Percentiles rank a stretch among this genome's conserved stretches.
Evolutionary conservation across 2,888 invertebrate genomes (phyloP).

Genomic region (Allophyes oxyacanthae): DNA sequence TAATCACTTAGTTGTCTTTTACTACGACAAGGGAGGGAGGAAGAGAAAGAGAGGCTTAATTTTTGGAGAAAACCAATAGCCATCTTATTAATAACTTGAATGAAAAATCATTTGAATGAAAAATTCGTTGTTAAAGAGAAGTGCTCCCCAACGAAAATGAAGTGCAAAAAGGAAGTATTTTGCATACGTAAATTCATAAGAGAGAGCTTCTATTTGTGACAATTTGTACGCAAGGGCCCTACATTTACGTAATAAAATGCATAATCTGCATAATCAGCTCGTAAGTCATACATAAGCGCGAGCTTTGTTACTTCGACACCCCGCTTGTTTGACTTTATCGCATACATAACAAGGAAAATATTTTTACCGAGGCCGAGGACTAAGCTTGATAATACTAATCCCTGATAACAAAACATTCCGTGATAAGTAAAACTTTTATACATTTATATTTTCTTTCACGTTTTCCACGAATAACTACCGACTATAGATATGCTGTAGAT

Average conservation of each 20-base stretch:
- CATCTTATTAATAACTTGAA: no score
- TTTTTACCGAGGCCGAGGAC: slow-evolving; percentile 39
- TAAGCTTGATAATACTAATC: slow-evolving; percentile 41
- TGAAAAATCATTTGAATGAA: no score
- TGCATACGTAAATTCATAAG: slow-evolving; percentile 20
- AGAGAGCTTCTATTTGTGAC: slow-evolving; percentile 64
- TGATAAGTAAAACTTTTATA: slow-evolving; percentile 32
- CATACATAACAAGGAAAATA: slow-evolving; percentile 47
- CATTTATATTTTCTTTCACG: slow-evolving; percentile 9
- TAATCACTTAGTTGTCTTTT: no score
- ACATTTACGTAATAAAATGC: slow-evolving; percentile 74
- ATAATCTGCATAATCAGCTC: slow-evolving; percentile 74
- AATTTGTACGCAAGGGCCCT: slow-evolving; percentile 75
- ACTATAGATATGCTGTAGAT: background rate
- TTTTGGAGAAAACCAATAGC: no score
- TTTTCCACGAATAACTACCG: background rate
- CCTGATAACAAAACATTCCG: slow-evolving; percentile 54
- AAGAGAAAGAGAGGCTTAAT: no score
- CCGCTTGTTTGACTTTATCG: slow-evolving; percentile 30
- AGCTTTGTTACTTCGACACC: slow-evolving; percentile 64
- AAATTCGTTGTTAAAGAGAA: no score
- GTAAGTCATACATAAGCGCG: slow-evolving; percentile 67
- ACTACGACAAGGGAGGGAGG: no score
- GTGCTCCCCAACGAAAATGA: slow-evolving; percentile 4
- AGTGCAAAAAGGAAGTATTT: slow-evolving; percentile 5